Evolutionary conservation across 2,113 vertebrate species (phyloP), one percentile per base, ranked within the genome.

Genomic region (Helogale parvula): DNA sequence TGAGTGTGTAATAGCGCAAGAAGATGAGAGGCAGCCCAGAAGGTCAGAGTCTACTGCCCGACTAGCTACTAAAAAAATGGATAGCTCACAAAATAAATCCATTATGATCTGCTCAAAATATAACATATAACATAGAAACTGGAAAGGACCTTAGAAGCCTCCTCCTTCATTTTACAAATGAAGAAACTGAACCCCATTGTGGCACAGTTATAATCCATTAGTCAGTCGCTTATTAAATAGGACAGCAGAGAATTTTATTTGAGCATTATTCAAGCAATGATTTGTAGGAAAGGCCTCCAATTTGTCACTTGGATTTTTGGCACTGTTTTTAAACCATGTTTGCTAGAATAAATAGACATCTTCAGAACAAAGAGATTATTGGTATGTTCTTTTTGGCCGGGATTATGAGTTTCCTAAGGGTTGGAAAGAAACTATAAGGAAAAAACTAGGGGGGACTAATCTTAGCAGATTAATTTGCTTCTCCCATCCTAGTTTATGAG

Each of bases 401-500:
- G 50, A 88, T 77, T 93, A 38, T 54, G 54, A 88, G 12, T 96
- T 94, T 94, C 60, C n/a, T 45, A 33, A 79, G 65, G 95, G 63
- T 77, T 90, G 93, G 80, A 96, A 94, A 66, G 41, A 97, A 79
- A 98, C 41, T 96, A 96, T 90, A 79, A 80, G 41, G 97, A 94
- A 97, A 95, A 98, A 97, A 91, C 45, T 79, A 88, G 93, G 93
- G 94, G 97, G 85, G 97, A 98, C 96, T 98, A 98, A 98, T 98
- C 98, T 98, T 97, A 92, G 94, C 97, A 98, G 98, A 98, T 98
- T 98, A 98, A 98, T 99, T 98, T 98, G 98, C 98, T 97, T 98
- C 98, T 98, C 91, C 89, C 98, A 97, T 90, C 97, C 97, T 80
- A 94, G 98, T 98, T 98, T 98, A 98, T 98, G 98, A 98, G 98